These are phyloP conservation scores for Schizothorax lantsangensis DNA, from an alignment of 2,797 vertebrate genomes.

Conservation along the genomic window DNA sequence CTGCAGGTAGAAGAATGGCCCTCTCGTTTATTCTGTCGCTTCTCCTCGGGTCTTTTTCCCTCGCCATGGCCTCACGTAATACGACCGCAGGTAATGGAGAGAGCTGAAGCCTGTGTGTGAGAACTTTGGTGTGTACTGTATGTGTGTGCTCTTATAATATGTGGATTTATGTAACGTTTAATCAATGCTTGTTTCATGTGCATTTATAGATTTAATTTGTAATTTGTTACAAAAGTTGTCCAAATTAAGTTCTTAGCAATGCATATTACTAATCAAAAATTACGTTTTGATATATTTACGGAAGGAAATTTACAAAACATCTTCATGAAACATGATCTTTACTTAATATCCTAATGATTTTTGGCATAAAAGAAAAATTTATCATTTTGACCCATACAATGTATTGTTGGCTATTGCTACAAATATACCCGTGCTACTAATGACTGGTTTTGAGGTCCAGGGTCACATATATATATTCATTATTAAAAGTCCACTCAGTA, in stretches of 20 bases:
- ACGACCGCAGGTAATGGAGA: constrained; percentile 73
- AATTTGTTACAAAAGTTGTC: background rate
- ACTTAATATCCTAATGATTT: background rate
- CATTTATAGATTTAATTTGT: background rate
- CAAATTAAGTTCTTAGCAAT: no score
- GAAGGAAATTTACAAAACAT: background rate
- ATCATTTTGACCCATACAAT: background rate
- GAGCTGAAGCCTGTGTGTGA: constrained; percentile 31
- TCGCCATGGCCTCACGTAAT: constrained; percentile 68
- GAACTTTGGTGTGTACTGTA: background rate
- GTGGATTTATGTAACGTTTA: background rate
- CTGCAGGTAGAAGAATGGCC: constrained; percentile 72
- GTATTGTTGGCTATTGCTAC: background rate
- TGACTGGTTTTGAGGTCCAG: no score
- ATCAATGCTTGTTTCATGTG: background rate
- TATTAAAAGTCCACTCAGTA: background rate
- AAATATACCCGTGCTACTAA: background rate
- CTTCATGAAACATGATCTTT: background rate
- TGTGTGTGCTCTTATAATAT: constrained; percentile 1
- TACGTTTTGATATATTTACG: background rate
- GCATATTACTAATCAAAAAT: no score
- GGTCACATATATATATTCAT: no score
- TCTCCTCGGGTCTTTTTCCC: constrained; percentile 55
- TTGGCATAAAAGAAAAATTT: background rate
- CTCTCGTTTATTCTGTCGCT: constrained; percentile 61